phyloP scores from a whole-genome alignment of 2,888 invertebrate genomes.

The Keiferia lycopersicella region DNA sequence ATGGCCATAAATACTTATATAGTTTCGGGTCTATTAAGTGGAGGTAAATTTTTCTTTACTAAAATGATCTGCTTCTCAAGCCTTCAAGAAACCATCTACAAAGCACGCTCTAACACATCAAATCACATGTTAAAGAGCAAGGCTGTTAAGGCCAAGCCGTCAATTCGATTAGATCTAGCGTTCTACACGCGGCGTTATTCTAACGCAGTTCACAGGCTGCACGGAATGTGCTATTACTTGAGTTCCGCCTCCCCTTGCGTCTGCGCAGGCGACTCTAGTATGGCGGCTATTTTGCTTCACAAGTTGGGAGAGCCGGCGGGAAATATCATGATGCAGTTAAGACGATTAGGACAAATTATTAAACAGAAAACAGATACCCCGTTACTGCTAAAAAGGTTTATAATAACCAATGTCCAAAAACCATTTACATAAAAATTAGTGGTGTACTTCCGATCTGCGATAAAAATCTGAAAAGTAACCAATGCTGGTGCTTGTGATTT shows the following conservation, averaged over 20 bases:
- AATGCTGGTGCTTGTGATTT: too few relatives aligned
- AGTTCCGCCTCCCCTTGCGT: slow-evolving; percentile 70
- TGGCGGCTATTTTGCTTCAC: slow-evolving; percentile 53
- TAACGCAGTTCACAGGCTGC: slow-evolving; percentile 58
- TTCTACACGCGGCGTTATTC: slow-evolving; percentile 40
- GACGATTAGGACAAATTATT: too few relatives aligned
- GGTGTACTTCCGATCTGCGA: too few relatives aligned
- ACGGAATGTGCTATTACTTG: slow-evolving; percentile 69
- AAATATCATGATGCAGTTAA: too few relatives aligned
- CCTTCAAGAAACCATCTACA: background rate
- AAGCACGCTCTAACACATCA: background rate
- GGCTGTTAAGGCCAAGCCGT: background rate
- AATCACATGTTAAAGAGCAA: slow-evolving; percentile 7
- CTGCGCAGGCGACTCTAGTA: slow-evolving; percentile 50
- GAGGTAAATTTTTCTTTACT: too few relatives aligned
- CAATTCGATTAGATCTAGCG: slow-evolving; percentile 18
- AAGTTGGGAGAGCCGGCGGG: slow-evolving; percentile 8
- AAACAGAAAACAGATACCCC: too few relatives aligned
- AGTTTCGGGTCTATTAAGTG: too few relatives aligned
- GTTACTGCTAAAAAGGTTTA: too few relatives aligned
- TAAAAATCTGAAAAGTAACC: too few relatives aligned
- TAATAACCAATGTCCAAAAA: too few relatives aligned
- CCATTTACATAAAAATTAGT: too few relatives aligned
- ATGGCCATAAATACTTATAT: too few relatives aligned
- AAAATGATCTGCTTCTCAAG: background rate